Evolutionary conservation across 1,140 invertebrate species (phyloP).

Genomic region (Apolygus lucorum): DNA sequence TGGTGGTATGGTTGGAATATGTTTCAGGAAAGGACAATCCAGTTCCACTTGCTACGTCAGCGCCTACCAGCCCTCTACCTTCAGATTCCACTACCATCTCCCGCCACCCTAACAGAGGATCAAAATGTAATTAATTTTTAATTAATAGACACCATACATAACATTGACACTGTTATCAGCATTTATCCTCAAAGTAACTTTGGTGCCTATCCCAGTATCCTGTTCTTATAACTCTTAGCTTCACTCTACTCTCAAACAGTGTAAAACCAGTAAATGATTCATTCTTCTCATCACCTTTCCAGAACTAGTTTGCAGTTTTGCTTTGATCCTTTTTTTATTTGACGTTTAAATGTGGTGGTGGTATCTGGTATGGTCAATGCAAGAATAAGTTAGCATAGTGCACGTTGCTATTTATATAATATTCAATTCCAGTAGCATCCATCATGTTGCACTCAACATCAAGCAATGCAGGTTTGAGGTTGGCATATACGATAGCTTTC

Average conservation of each 20-base stretch:
- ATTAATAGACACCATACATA: slow-evolving; percentile 6
- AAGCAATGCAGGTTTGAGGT: too few relatives aligned
- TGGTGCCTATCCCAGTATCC: neutral
- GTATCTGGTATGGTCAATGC: neutral
- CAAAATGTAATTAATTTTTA: slow-evolving; percentile 55
- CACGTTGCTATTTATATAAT: too few relatives aligned
- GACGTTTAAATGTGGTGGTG: neutral
- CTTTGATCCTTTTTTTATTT: too few relatives aligned
- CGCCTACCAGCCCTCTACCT: slow-evolving; percentile 42
- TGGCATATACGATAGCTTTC: too few relatives aligned
- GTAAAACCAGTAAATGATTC: neutral
- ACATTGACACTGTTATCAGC: neutral
- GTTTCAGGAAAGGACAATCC: slow-evolving; percentile 34
- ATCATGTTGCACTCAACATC: too few relatives aligned
- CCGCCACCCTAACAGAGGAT: slow-evolving; percentile 65
- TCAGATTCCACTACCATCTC: slow-evolving; percentile 45
- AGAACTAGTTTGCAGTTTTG: neutral
- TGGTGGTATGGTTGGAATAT: slow-evolving; percentile 29
- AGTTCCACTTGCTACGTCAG: slow-evolving; percentile 27
- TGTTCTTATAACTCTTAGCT: neutral
- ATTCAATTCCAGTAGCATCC: too few relatives aligned
- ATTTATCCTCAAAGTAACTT: neutral
- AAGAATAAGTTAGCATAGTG: too few relatives aligned
- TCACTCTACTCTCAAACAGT: neutral
- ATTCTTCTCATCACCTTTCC: neutral